Evolutionary conservation across 1,140 invertebrate genomes (phyloP), one percentile per base, ranked within the genome.

Genomic region (Zelostemma sp.): DNA sequence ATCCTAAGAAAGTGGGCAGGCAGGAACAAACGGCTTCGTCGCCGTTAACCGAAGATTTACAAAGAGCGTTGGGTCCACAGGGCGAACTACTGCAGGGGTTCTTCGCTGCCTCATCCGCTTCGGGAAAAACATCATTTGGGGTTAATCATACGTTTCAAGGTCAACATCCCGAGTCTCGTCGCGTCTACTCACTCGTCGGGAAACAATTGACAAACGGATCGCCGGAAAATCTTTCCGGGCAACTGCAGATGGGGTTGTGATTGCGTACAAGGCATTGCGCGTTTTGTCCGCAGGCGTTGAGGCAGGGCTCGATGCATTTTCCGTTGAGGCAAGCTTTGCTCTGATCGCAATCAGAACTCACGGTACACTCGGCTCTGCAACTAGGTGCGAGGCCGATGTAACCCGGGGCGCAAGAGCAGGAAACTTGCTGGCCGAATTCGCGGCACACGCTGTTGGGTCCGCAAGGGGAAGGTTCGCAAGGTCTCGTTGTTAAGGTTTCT

Each of bases 371-470:
- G 4, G 87, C 86, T 51, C 89, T 85, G 66, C 90, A 91, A 51
- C 85, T 87, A 4, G 89, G 89, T 33, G 89, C 90, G 56, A 86
- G 81, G 11, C 91, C 91, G 45, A 89, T 83, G 68, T 89, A 92
- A 45, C 85, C 85, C 17, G 84, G 84, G 28, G 88, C 84, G 76
- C 91, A 93, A 17, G 88, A 88, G 58, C 90, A 90, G 31, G 88
- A 84, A 3, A 85, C 86, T 72, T 87, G 78, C 6, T 86, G 87
- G 55, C 90, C 91, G 31, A 87, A 72, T 14, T 90, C 88, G 66
- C 88, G 87, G 72, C 93, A 94, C 48, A 90, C 81, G 51, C 91
- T 89, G 76, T 93, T 93, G 11, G 89, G 88, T 55, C 92, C 92
- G 74, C 92, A 94, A 19, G 91, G 91, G 55, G 89, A 89, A 56